Evolutionary conservation across 2,888 invertebrate genomes (phyloP).

Genomic region (Ceramica pisi): DNA sequence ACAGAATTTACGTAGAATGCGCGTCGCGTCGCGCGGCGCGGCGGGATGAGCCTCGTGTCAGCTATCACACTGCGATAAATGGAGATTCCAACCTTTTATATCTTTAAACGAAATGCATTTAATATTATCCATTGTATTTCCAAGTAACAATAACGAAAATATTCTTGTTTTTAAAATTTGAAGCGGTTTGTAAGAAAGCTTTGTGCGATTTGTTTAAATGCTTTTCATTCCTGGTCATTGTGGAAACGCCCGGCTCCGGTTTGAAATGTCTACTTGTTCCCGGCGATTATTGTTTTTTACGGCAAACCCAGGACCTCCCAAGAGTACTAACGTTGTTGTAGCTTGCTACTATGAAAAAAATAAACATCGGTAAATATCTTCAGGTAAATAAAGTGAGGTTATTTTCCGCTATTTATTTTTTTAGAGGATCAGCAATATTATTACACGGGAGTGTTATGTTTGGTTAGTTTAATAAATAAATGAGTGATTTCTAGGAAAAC

Average conservation of each 20-base stretch:
- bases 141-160: conserved; percentile 7
- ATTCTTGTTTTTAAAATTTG: not conserved
- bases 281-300: conserved; percentile 15
- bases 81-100: conserved; percentile 49
- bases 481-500: not conserved
- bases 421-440: not conserved
- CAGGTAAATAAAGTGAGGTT: not conserved
- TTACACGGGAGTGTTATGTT: not conserved
- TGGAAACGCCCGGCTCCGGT: conserved; percentile 1
- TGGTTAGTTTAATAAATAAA: not conserved
- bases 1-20: conserved; percentile 44
- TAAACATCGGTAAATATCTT: conserved; percentile 1
- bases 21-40: conserved; percentile 28
- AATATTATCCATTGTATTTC: conserved; percentile 23
- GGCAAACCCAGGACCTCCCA: conserved; percentile 13
- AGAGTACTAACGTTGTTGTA: not conserved
- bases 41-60: conserved; percentile 47
- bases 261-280: not conserved
- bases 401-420: conserved; percentile 12
- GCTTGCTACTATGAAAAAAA: conserved; percentile 1
- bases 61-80: conserved; percentile 50
- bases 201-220: conserved; percentile 9
- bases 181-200: not conserved
- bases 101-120: conserved; percentile 43
- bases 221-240: not conserved